Evolutionary conservation across 2,113 vertebrate species (phyloP), one percentile per base, ranked within the genome.

Genomic region (Myrmecobius fasciatus): DNA sequence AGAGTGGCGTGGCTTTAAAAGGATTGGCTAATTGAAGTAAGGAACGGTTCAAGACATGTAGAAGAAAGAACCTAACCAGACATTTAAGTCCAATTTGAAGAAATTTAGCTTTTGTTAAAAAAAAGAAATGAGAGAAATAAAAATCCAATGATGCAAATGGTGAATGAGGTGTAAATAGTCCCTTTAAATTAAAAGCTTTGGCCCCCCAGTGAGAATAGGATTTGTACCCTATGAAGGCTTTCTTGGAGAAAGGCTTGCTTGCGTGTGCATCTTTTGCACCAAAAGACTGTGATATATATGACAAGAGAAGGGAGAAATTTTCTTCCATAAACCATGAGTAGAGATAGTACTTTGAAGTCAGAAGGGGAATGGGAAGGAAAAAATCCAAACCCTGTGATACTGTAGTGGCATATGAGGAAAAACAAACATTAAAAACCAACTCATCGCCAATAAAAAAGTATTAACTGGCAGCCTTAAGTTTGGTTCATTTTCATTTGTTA

Each of bases 401-500:
- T 83, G 20, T 83, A 43, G 67, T 43, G 43, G 67, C n/a, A 83
- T 83, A 43, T 83, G 67, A 83, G 36, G 67, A n/a, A 83, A 83
- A 83, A 83, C n/a, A 83, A 83, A 83, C 67, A 83, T 83, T 43
- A 83, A 83, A 83, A 83, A 43, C 67, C 67, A 83, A n/a, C 67
- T 83, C 67, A 43, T 83, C 7, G 36, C 67, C 67, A 83, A 83
- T 83, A 83, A 83, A 83, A 83, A 83, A 83, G 67, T 83, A 83
- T 83, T 83, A 83, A n/a, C 67, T 83, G 67, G 67, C 89, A 47
- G 28, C 48, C 47, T 90, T 47, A 90, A 49, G 89, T 90, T 90
- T 31, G 46, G 89, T 90, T 51, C 48, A 48, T 51, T 90, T 90
- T 90, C 48, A 90, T 90, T 90, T 90, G 89, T 90, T 90, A 90